Evolutionary conservation across 2,797 vertebrate species (phyloP).

Genomic region (Melanotaenia boesemani): DNA sequence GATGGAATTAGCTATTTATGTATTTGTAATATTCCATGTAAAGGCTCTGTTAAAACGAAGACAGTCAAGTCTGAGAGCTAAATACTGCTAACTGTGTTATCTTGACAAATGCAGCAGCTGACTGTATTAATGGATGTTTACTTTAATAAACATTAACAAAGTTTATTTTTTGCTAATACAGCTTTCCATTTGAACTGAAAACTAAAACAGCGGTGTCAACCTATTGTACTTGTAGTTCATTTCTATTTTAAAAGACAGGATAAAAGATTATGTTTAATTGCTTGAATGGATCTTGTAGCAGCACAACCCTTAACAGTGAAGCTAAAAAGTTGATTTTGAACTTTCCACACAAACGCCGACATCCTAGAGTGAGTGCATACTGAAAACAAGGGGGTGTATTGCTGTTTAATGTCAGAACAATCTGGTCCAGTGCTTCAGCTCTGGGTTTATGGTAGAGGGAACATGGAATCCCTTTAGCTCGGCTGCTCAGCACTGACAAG

Average conservation of each 20-base stretch:
- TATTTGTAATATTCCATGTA: background rate
- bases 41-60: background rate
- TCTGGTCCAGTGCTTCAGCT: slow-evolving; percentile 58
- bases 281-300: slow-evolving; percentile 27
- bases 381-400: slow-evolving; percentile 60
- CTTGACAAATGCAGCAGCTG: background rate
- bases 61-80: background rate
- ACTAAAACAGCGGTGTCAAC: background rate
- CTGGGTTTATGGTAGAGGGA: slow-evolving; percentile 71
- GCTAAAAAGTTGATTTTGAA: slow-evolving; percentile 55
- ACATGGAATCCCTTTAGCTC: slow-evolving; percentile 75
- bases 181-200: background rate
- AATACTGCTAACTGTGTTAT: background rate
- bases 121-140: too few species aligned
- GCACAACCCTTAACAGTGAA: slow-evolving; percentile 38
- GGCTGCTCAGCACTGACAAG: slow-evolving; percentile 66
- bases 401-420: slow-evolving; percentile 69
- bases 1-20: too few species aligned
- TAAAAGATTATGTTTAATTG: background rate
- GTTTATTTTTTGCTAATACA: too few species aligned
- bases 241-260: background rate
- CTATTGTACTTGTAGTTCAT: background rate
- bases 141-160: too few species aligned
- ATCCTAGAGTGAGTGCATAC: slow-evolving; percentile 35
- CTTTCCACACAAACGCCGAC: slow-evolving; percentile 15